Conservation (phyloP, 1,140 invertebrate genomes). For the Thaumetopoea pityocampa region DNA sequence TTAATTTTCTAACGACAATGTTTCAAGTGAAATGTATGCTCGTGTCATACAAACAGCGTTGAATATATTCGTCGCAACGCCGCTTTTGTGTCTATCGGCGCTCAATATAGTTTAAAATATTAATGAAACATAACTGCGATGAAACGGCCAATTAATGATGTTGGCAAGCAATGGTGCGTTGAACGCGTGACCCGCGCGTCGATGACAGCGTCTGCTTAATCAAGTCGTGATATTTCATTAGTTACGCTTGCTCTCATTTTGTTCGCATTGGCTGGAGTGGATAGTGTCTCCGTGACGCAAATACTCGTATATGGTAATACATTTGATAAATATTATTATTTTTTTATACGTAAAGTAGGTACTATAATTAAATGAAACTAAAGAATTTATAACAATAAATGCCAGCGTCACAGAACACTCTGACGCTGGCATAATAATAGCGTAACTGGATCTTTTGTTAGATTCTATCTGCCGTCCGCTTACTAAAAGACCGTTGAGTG, state of each 20-base stretch:
- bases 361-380: no score
- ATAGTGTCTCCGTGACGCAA: neutral
- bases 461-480: no score
- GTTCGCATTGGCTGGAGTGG: conserved; percentile 22
- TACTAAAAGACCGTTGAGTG: no score
- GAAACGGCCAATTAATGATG: conserved; percentile 65
- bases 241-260: conserved; percentile 48
- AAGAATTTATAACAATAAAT: no score
- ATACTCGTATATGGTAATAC: conserved; percentile 8
- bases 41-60: no score
- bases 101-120: conserved; percentile 55
- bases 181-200: conserved; percentile 23
- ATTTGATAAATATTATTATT: conserved; percentile 4
- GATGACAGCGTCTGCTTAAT: conserved; percentile 56
- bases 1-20: no score
- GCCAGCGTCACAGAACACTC: no score
- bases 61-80: no score
- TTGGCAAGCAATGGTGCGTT: conserved; percentile 31
- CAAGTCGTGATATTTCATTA: conserved; percentile 59
- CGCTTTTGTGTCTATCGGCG: conserved; percentile 22
- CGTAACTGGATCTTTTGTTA: no score
- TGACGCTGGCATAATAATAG: no score
- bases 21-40: no score
- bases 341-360: neutral
- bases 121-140: conserved; percentile 61